Evolutionary conservation across 2,113 vertebrate species (phyloP).

Genomic region (Ursus arctos): DNA sequence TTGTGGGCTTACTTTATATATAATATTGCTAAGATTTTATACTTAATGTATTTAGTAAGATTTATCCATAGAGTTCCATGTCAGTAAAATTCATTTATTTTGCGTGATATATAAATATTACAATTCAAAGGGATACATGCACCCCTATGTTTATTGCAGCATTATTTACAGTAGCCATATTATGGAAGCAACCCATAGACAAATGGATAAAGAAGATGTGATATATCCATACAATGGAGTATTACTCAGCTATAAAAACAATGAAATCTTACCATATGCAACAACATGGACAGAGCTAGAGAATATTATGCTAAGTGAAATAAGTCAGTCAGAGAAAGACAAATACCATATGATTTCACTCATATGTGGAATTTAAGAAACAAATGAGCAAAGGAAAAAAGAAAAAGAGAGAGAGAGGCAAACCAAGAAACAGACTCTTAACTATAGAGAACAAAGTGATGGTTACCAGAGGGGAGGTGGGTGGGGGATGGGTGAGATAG

Average conservation of each 20-base stretch:
- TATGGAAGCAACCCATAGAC: neutral
- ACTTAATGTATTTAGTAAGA: constrained; percentile 21
- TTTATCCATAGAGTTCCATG: neutral
- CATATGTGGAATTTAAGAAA: neutral
- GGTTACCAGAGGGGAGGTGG: neutral
- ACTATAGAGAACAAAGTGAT: neutral
- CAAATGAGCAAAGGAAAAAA: neutral
- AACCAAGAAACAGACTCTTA: neutral
- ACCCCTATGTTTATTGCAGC: neutral
- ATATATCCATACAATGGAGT: neutral
- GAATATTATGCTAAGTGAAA: neutral
- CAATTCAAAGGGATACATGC: neutral
- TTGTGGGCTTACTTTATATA: neutral
- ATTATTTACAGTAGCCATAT: neutral
- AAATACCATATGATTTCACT: neutral
- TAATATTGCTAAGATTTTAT: constrained; percentile 28
- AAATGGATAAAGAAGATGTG: neutral
- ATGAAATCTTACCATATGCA: neutral
- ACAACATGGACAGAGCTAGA: neutral
- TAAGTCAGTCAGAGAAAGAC: neutral
- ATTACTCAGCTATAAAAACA: neutral
- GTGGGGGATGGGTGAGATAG: neutral
- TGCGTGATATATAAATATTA: neutral
- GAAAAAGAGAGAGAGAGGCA: neutral
- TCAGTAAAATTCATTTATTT: neutral